Evolutionary conservation across 1,140 invertebrate genomes (phyloP).

Genomic region (Andricus grossulariae): DNA sequence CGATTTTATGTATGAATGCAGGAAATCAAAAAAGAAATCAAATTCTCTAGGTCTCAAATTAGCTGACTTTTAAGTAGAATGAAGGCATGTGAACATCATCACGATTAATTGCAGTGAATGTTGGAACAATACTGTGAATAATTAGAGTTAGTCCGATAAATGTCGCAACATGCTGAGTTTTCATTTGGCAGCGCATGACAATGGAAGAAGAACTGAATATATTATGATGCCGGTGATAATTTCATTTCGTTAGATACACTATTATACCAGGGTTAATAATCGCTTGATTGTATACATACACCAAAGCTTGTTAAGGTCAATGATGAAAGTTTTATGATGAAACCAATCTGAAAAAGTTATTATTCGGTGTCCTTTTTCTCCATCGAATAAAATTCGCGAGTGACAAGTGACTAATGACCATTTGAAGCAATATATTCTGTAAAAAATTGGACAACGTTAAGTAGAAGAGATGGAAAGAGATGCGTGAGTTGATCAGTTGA

Average conservation of each 20-base stretch:
- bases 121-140: slow-evolving; percentile 31
- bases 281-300: neutral
- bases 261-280: slow-evolving; percentile 27
- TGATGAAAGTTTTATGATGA: neutral
- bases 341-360: neutral
- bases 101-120: slow-evolving; percentile 26
- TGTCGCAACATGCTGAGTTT: slow-evolving; percentile 16
- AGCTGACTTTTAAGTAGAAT: slow-evolving; percentile 13
- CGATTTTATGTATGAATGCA: no score
- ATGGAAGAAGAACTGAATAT: slow-evolving; percentile 17
- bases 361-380: neutral
- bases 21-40: no score
- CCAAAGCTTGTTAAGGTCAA: neutral
- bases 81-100: slow-evolving; percentile 21
- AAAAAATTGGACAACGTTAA: slow-evolving; percentile 22
- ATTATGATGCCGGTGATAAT: slow-evolving; percentile 25
- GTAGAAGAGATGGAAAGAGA: slow-evolving; percentile 43
- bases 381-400: no score
- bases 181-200: slow-evolving; percentile 3
- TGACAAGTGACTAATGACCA: no score
- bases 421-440: no score
- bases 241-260: slow-evolving; percentile 18
- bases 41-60: neutral
- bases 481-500: slow-evolving; percentile 55
- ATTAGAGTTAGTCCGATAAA: slow-evolving; percentile 25